These are phyloP conservation scores for Misgurnus mizolepis DNA, from an alignment of 2,113 vertebrate genomes.

Conservation along the genomic window DNA sequence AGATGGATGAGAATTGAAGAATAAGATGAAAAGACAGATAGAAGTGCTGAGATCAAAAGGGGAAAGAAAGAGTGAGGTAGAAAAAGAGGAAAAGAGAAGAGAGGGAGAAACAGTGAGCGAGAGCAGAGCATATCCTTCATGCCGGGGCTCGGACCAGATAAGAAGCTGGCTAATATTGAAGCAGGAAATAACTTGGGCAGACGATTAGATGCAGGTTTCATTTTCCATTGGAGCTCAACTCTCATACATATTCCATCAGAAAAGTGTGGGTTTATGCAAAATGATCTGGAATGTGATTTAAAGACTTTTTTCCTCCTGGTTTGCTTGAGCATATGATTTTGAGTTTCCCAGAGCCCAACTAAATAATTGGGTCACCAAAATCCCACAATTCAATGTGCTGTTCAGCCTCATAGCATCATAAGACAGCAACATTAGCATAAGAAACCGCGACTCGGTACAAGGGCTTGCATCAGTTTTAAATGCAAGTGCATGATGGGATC, in stretches of 20 bases:
- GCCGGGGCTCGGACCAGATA: conserved; percentile 56
- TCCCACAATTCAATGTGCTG: conserved; percentile 17
- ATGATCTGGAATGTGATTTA: conserved; percentile 54
- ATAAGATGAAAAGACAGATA: conserved; percentile 31
- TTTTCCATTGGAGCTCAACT: conserved; percentile 49
- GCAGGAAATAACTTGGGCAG: conserved; percentile 58
- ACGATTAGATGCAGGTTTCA: conserved; percentile 55
- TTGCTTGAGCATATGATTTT: conserved; percentile 44
- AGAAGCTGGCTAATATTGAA: conserved; percentile 52
- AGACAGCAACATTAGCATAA: conserved; percentile 37
- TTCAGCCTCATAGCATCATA: conserved; percentile 19
- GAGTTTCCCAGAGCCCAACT: conserved; percentile 34
- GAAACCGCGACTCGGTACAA: conserved; percentile 6
- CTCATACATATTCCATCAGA: conserved; percentile 59
- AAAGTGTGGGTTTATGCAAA: conserved; percentile 51
- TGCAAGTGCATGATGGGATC: conserved; percentile 23
- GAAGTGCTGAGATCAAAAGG: conserved; percentile 11
- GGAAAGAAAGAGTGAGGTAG: background rate
- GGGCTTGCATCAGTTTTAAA: conserved; percentile 28
- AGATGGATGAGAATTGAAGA: conserved; percentile 26
- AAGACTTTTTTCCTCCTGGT: conserved; percentile 39
- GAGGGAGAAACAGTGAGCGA: conserved; percentile 51
- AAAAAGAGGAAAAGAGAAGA: conserved; percentile 16
- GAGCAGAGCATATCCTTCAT: conserved; percentile 34
- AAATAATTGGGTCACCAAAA: conserved; percentile 51